Evolutionary conservation across 2,888 invertebrate species (phyloP).

Genomic region (Cephus spinipes): DNA sequence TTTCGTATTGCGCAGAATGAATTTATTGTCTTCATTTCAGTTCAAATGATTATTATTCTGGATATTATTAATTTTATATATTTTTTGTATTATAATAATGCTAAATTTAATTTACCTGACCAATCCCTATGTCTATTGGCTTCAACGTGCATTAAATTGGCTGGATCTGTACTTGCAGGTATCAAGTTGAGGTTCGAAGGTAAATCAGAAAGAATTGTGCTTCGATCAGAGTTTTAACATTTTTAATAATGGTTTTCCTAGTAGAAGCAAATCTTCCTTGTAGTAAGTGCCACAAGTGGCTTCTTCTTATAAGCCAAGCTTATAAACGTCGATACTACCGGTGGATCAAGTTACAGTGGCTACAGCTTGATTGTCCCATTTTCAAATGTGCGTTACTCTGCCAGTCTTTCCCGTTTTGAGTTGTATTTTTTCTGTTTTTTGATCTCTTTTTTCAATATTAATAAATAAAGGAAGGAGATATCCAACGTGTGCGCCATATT

Average conservation of each 20-base stretch:
- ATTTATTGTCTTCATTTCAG: too few species aligned
- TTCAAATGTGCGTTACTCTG: slow-evolving; percentile 84
- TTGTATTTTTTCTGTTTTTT: neutral
- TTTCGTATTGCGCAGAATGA: too few species aligned
- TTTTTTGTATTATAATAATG: neutral
- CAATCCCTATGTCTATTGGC: slow-evolving; percentile 73
- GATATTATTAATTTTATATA: too few species aligned
- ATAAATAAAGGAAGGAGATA: neutral
- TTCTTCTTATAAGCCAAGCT: slow-evolving; percentile 74
- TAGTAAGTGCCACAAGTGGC: slow-evolving; percentile 81
- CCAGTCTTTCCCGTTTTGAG: slow-evolving; percentile 76
- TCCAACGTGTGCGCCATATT: slow-evolving; percentile 83
- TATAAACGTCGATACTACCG: slow-evolving; percentile 86
- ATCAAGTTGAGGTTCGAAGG: slow-evolving; percentile 78
- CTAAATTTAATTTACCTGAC: slow-evolving; percentile 58
- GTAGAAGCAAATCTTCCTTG: slow-evolving; percentile 82
- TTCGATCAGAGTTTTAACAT: slow-evolving; percentile 34
- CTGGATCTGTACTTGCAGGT: slow-evolving; percentile 58
- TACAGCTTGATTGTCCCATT: slow-evolving; percentile 90
- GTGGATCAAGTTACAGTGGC: slow-evolving; percentile 87
- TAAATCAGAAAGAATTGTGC: slow-evolving; percentile 66
- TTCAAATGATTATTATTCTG: too few species aligned
- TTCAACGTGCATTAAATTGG: slow-evolving; percentile 76
- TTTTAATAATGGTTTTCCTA: slow-evolving; percentile 70
- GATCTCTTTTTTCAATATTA: too few species aligned